Percentiles rank a stretch among this genome's conserved stretches.
These are phyloP conservation scores for Catostomus latipinnis DNA, from an alignment of 2,797 vertebrate species.

Conservation along the genomic window DNA sequence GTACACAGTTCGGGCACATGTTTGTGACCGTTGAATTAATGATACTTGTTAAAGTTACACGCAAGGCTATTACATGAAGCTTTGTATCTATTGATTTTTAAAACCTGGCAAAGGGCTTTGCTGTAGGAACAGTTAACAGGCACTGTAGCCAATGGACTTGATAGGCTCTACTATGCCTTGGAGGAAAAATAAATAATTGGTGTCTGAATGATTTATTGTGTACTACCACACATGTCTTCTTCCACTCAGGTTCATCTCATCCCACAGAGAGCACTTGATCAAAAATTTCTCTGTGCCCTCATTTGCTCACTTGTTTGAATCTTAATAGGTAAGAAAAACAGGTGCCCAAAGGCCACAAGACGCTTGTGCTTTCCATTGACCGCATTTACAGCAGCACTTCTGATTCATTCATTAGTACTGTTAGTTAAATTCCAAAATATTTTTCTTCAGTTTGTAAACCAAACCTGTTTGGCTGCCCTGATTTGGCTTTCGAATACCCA, in stretches of 20 bases:
- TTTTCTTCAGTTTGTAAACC: slow-evolving; percentile 35
- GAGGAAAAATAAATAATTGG: slow-evolving; percentile 57
- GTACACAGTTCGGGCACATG: slow-evolving; percentile 26
- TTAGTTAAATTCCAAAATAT: slow-evolving; percentile 44
- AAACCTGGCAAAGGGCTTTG: slow-evolving; percentile 21
- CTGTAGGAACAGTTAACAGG: slow-evolving; percentile 32
- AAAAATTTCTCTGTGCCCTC: slow-evolving; percentile 42
- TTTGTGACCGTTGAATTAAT: slow-evolving; percentile 40
- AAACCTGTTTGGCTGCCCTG: slow-evolving; percentile 30
- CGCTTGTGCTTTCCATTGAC: slow-evolving; percentile 20
- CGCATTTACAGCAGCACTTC: slow-evolving; percentile 20
- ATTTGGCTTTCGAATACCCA: slow-evolving; percentile 25
- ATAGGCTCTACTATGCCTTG: slow-evolving; percentile 46
- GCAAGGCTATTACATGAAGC: slow-evolving; percentile 36
- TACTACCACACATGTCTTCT: slow-evolving; percentile 45
- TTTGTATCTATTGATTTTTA: slow-evolving; percentile 54
- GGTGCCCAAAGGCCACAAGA: slow-evolving; percentile 8
- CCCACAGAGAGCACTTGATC: slow-evolving; percentile 45
- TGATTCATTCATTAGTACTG: slow-evolving; percentile 49
- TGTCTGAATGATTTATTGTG: slow-evolving; percentile 51
- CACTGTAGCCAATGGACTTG: slow-evolving; percentile 39
- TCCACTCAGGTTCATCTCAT: slow-evolving; percentile 48
- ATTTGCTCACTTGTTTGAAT: slow-evolving; percentile 48
- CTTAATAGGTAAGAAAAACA: slow-evolving; percentile 43
- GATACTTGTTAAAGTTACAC: slow-evolving; percentile 45